Evolutionary conservation across 1,140 invertebrate species (phyloP), one percentile per base, ranked within the genome.

Genomic region (Palaemon carinicauda): DNA sequence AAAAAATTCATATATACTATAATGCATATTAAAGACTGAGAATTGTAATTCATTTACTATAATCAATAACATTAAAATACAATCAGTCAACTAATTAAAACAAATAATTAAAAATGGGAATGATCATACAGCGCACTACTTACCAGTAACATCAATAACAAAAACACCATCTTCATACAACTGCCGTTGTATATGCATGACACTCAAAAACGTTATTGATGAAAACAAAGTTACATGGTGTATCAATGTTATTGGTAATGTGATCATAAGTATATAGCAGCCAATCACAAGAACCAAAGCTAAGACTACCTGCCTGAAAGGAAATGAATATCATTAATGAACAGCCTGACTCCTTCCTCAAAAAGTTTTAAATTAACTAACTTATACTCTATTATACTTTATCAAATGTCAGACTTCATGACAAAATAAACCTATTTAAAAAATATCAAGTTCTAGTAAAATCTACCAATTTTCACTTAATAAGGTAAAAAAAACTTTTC

Each of bases 101-200:
- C n/a, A n/a, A n/a, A n/a, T n/a, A n/a, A n/a, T n/a, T n/a, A n/a
- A n/a, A n/a, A n/a, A n/a, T n/a, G n/a, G n/a, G n/a, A n/a, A n/a
- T n/a, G n/a, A n/a, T n/a, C n/a, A n/a, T n/a, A n/a, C n/a, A n/a
- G n/a, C 21, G 17, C 21, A n/a, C 54, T 0, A 81, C 80, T 71
- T 3, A 84, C 82, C 82, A 50, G 82, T 84, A 1, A 84, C 53
- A 51, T 84, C 82, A 84, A 84, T 84, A 41, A 84, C 82, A 78
- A 84, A 84, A 19, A 75, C 74, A 14, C 82, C 82, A 84, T 84
- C 82, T 29, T 84, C 82, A 78, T 84, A 84, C 15, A 84, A 33
- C 82, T 84, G 82, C n/a, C 82, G 24, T 41, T 84, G 82, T 27
- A 84, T 84, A 33, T 84, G 82, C 82, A 78, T 84, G 31, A 60